Percentiles rank a stretch among this genome's conserved stretches.
These are phyloP conservation scores for Xiphydria camelus DNA, from an alignment of 2,888 invertebrate species.

Conservation along the genomic window DNA sequence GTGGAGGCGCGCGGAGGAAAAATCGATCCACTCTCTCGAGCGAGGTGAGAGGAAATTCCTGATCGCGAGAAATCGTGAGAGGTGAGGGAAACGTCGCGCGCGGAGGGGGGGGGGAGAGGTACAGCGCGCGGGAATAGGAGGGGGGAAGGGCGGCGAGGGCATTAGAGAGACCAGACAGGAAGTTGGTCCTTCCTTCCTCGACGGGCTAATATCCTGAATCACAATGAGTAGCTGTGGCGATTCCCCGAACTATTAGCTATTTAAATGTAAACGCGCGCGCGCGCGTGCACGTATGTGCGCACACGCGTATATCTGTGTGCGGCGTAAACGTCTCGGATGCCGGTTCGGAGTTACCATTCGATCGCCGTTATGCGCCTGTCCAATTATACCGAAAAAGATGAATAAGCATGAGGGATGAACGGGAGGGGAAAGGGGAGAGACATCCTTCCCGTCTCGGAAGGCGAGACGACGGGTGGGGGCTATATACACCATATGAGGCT, in stretches of 20 bases:
- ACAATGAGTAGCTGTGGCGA: conserved; percentile 41
- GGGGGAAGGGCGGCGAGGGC: background rate
- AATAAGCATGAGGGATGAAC: no score
- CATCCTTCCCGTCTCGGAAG: background rate
- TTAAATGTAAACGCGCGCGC: conserved; percentile 40
- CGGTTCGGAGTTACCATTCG: background rate
- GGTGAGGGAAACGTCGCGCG: background rate
- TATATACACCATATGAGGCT: no score
- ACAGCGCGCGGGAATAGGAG: background rate
- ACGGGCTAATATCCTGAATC: conserved; percentile 52
- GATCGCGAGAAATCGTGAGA: background rate
- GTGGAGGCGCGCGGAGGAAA: conserved; percentile 7
- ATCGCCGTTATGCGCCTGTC: conserved; percentile 4
- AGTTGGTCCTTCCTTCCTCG: conserved; percentile 43
- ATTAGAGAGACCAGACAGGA: conserved; percentile 29
- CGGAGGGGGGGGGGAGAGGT: background rate
- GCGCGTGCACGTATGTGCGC: no score
- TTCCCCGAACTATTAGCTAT: conserved; percentile 39
- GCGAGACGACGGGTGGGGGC: background rate
- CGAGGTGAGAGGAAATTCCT: background rate
- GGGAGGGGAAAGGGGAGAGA: conserved; percentile 23
- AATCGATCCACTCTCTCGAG: conserved; percentile 17
- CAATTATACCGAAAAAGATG: conserved; percentile 11
- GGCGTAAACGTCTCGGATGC: no score
- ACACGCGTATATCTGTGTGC: no score